Base-by-base conservation (phyloP, 1,140 invertebrate species). In the Eriosoma lanigerum region DNA sequence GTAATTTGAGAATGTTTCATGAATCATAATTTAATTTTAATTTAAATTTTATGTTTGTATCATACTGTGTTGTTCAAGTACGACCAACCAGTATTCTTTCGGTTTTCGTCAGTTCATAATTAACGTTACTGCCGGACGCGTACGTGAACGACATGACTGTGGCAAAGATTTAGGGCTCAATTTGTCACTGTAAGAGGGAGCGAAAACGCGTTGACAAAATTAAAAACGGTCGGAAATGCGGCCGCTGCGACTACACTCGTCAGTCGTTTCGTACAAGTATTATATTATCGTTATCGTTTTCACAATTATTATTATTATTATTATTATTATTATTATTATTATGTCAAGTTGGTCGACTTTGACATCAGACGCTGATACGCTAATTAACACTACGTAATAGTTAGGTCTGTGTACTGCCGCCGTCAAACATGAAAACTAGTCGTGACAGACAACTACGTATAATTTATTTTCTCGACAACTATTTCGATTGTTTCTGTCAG, bases 211-310 rank as follows among this genome's bases (percentile, higher is more conserved):
- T 68, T 24, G 38, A 44, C 75, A 19, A 78, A 78, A 78, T 78
- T 78, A 48, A 78, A 78, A 60, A 72, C 68, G 48, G 48, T 70
- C 46, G 68, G 68, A 29, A 52, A 72, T 9, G 66, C 38, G 62
- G 46, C 64, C n/a, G 13, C 38, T 5, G 15, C 38, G 44, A 52
- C n/a, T 3, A 44, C 32, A 38, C 32, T 48, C 75, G 75, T 62
- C 75, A 78, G 56, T n/a, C 8, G 50, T 1, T 32, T 4, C 17
- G 48, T 32, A 26, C 17, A 13, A 19, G 21, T 19, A 9, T 15
- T 17, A 19, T 64, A 19, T 46, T 4, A 50, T 6, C 17, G 48
- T 26, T 70, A 70, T 64, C 66, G 10, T 29, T 15, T 10, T 54
- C 19, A n/a, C n/a, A 1, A 60, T 60, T 19, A 29, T 48, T 19